These are phyloP conservation scores for Anhinga rufa DNA, from an alignment of 2,113 vertebrate species.

Conservation along the genomic window DNA sequence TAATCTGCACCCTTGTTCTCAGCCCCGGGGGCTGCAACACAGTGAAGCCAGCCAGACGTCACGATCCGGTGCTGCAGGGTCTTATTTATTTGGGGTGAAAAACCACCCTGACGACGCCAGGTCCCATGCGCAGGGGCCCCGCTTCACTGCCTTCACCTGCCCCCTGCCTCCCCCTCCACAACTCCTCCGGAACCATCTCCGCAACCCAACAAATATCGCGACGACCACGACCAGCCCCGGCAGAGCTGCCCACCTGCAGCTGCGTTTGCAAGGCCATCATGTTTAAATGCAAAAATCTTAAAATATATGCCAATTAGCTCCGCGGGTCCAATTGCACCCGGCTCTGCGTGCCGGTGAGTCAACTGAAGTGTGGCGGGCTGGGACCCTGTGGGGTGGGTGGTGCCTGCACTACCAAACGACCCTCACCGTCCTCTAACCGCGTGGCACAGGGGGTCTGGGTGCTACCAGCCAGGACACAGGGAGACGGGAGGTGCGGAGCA, in stretches of 20 bases:
- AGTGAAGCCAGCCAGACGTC: rapidly evolving
- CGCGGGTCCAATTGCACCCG: background rate
- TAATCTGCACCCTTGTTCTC: background rate
- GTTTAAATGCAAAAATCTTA: background rate
- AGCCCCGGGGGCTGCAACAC: no score
- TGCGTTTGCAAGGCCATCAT: background rate
- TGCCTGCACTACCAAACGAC: background rate
- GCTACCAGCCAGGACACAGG: rapidly evolving
- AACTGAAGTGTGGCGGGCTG: rapidly evolving
- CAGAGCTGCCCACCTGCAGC: background rate
- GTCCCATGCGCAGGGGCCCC: rapidly evolving
- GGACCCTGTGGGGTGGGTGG: rapidly evolving
- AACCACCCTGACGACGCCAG: background rate
- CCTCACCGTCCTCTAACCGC: background rate
- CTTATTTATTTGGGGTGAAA: background rate
- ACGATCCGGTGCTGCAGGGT: background rate
- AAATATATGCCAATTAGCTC: background rate
- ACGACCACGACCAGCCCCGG: rapidly evolving
- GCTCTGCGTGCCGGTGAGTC: background rate
- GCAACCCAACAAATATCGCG: background rate
- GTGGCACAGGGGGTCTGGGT: background rate
- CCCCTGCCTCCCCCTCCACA: background rate
- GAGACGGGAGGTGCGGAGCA: background rate
- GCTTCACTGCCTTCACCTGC: no score
- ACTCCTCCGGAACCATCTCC: background rate